These are phyloP conservation scores for Molossus alvarezi DNA, from an alignment of 2,797 vertebrate genomes.

Conservation along the genomic window DNA sequence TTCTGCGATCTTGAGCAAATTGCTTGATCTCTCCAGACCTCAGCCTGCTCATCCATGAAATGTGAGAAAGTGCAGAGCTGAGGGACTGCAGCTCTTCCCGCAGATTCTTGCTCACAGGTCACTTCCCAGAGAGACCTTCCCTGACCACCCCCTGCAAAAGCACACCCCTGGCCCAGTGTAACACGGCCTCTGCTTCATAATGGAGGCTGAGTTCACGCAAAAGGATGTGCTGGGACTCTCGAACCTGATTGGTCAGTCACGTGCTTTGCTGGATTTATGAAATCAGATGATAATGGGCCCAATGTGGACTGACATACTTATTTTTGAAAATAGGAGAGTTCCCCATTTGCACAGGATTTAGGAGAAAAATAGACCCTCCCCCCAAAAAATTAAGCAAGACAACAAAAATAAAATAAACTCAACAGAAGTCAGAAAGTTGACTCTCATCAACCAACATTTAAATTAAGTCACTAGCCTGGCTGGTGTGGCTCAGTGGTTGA, in stretches of 20 bases:
- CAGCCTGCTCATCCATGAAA: background rate
- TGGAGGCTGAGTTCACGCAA: background rate
- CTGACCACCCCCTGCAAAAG: background rate
- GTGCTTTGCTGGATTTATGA: background rate
- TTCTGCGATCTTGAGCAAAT: background rate
- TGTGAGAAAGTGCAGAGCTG: background rate
- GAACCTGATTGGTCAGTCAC: background rate
- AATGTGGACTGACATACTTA: no score
- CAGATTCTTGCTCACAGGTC: background rate
- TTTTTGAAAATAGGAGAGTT: background rate
- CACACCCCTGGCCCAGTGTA: no score
- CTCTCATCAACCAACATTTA: background rate
- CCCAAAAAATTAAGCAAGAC: background rate
- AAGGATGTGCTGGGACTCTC: background rate
- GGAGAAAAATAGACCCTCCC: background rate
- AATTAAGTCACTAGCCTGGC: background rate
- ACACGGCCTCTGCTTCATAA: background rate
- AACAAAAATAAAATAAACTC: background rate
- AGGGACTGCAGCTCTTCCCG: background rate
- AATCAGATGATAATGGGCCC: background rate
- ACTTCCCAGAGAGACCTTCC: background rate
- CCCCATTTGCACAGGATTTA: background rate
- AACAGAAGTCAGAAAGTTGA: background rate
- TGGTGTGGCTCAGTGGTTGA: no score
- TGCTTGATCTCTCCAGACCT: conserved; percentile 35